phyloP scores from a whole-genome alignment of 2,797 vertebrate genomes.

The Anabacerthia variegaticeps region DNA sequence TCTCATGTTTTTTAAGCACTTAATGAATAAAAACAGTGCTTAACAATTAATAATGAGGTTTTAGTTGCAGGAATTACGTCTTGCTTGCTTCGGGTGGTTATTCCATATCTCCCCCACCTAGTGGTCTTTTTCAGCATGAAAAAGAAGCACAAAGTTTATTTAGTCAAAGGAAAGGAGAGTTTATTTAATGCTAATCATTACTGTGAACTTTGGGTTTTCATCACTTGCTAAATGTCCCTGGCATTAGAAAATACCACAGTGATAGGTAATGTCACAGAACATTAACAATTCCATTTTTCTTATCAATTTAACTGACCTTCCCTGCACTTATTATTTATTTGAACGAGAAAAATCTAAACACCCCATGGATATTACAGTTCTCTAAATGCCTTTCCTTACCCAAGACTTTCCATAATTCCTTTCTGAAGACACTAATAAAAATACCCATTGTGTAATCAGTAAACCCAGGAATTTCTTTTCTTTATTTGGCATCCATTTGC shows the following conservation, averaged over 20 bases:
- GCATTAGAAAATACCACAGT: slow-evolving; percentile 38
- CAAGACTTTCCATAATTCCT: slow-evolving; percentile 2
- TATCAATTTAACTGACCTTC: slow-evolving; percentile 15
- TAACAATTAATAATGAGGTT: neutral
- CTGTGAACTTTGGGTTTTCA: slow-evolving; percentile 38
- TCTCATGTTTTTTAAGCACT: neutral
- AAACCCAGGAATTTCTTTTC: neutral
- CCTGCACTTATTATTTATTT: neutral
- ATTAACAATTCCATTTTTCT: slow-evolving; percentile 24
- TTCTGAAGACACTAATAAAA: slow-evolving; percentile 25
- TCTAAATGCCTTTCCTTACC: neutral
- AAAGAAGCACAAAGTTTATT: slow-evolving; percentile 20
- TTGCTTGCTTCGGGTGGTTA: slow-evolving; percentile 20
- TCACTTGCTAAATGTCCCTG: neutral
- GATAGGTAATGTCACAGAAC: slow-evolving; percentile 6
- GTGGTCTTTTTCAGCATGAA: slow-evolving; percentile 40
- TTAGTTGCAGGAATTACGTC: neutral
- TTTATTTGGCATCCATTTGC: neutral
- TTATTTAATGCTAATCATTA: slow-evolving; percentile 4
- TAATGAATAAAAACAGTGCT: neutral
- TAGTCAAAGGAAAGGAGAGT: neutral
- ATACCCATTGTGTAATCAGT: neutral
- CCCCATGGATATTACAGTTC: neutral
- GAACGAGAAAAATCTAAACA: neutral
- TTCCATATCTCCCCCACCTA: slow-evolving; percentile 49